Evolutionary conservation across 2,797 vertebrate species (phyloP).

Genomic region (Pelodytes ibericus): DNA sequence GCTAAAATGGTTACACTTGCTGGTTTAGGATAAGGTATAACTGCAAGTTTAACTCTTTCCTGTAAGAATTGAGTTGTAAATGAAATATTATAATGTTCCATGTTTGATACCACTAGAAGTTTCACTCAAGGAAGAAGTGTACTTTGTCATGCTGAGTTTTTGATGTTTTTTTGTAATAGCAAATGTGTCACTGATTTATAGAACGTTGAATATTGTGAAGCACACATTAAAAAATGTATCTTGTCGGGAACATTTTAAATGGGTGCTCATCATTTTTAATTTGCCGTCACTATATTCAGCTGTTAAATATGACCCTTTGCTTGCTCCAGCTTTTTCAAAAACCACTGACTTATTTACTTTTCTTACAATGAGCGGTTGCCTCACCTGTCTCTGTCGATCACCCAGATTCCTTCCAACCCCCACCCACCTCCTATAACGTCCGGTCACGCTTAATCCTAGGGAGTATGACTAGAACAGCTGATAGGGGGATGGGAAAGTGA

Average conservation of each 20-base stretch:
- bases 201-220: too few species aligned
- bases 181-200: too few species aligned
- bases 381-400: constrained; percentile 50
- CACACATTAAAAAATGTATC: too few species aligned
- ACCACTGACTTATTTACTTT: constrained; percentile 19
- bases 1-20: too few species aligned
- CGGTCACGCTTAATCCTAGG: constrained; percentile 46
- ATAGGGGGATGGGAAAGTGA: constrained; percentile 29
- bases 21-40: too few species aligned
- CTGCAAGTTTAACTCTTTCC: too few species aligned
- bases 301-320: background rate
- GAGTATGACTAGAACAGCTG: constrained; percentile 52
- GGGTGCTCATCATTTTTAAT: background rate
- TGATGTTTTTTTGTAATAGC: too few species aligned
- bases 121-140: too few species aligned
- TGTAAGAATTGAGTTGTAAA: too few species aligned
- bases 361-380: background rate
- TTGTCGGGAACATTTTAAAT: background rate
- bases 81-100: too few species aligned
- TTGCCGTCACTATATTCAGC: background rate
- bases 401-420: constrained; percentile 15
- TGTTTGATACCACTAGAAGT: too few species aligned
- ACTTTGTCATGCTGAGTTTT: too few species aligned
- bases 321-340: background rate
- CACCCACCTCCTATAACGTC: constrained; percentile 29